These are phyloP conservation scores for Malacoraja senta DNA, from an alignment of 2,797 vertebrate species.

Conservation along the genomic window DNA sequence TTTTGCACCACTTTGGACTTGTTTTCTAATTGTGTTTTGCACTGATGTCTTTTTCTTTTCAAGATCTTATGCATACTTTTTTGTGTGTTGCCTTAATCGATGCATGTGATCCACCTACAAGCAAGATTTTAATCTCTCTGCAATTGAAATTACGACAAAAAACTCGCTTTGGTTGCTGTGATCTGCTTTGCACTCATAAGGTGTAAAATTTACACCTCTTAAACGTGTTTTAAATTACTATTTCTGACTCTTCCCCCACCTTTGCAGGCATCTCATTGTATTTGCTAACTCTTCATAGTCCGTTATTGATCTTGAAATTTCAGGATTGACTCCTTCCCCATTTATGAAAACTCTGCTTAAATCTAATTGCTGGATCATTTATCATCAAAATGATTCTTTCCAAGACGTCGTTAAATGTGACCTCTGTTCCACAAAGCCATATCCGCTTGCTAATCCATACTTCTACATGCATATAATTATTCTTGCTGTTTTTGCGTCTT, in stretches of 20 bases:
- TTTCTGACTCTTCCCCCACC: neutral
- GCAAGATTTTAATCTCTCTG: no score
- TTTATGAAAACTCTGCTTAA: neutral
- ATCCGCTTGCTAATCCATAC: neutral
- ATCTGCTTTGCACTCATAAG: neutral
- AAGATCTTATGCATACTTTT: no score
- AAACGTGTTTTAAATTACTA: neutral
- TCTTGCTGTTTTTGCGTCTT: neutral
- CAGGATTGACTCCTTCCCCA: neutral
- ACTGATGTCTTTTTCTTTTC: no score
- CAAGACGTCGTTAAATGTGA: neutral
- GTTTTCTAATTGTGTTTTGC: no score
- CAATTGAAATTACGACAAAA: no score
- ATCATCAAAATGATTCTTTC: neutral
- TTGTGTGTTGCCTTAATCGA: no score
- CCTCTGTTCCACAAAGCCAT: neutral
- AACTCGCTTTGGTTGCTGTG: neutral
- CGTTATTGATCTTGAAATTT: neutral
- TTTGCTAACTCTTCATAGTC: neutral
- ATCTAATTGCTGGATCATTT: neutral
- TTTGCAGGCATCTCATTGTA: neutral
- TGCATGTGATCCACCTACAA: no score
- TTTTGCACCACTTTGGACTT: no score
- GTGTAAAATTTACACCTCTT: neutral
- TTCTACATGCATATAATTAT: neutral